These are phyloP conservation scores for Drosophila rellima DNA, from an alignment of 2,888 invertebrate species.

Conservation along the genomic window DNA sequence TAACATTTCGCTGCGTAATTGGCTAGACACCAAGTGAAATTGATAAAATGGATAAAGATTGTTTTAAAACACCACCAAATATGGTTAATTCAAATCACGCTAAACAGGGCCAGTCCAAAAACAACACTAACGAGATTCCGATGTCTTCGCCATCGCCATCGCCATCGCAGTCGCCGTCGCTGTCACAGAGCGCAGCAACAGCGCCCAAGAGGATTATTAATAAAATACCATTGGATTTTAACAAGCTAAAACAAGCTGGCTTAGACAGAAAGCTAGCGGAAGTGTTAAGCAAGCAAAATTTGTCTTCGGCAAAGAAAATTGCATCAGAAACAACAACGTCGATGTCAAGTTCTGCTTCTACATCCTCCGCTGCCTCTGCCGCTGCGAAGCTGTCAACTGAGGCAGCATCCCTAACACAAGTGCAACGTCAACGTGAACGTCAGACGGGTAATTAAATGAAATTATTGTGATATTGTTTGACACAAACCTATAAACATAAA, in stretches of 20 bases:
- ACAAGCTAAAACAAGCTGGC: slow-evolving; percentile 81
- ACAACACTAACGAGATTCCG: slow-evolving; percentile 21
- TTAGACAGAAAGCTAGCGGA: slow-evolving; percentile 82
- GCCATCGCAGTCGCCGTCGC: background rate
- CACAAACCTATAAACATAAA: background rate
- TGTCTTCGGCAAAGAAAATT: slow-evolving; percentile 24
- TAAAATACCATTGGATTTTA: slow-evolving; percentile 81
- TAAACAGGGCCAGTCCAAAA: slow-evolving; percentile 3
- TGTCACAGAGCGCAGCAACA: slow-evolving; percentile 14
- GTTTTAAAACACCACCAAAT: slow-evolving; percentile 21
- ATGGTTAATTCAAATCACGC: slow-evolving; percentile 10
- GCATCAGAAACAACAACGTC: slow-evolving; percentile 34
- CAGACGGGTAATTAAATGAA: slow-evolving; percentile 41
- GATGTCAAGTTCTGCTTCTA: slow-evolving; percentile 3
- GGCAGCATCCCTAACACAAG: slow-evolving; percentile 11
- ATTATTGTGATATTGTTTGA: slow-evolving; percentile 2
- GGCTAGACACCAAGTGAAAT: slow-evolving; percentile 15
- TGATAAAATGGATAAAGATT: slow-evolving; percentile 21
- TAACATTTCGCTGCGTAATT: slow-evolving; percentile 52
- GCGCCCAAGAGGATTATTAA: slow-evolving; percentile 76
- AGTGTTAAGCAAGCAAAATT: slow-evolving; percentile 75
- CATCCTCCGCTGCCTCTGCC: slow-evolving; percentile 10
- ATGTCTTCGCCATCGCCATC: slow-evolving; percentile 18
- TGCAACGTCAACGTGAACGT: slow-evolving; percentile 18
- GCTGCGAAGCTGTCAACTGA: slow-evolving; percentile 12